Percentiles rank a stretch among this genome's conserved stretches.
Conservation (phyloP, 2,113 vertebrate genomes). For the Sus scrofa region DNA sequence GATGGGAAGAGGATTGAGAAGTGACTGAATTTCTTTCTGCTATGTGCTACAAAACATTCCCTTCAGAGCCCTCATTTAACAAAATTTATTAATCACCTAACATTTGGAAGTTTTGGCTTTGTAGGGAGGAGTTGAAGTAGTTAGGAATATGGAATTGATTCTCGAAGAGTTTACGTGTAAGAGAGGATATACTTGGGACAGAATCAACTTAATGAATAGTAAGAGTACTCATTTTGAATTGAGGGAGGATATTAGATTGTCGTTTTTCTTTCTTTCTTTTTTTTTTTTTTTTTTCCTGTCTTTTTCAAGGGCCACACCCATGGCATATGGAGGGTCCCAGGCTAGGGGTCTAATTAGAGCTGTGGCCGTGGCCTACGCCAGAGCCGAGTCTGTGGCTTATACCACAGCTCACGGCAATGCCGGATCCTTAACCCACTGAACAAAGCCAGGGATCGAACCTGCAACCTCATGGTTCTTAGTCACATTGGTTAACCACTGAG, state of each 20-base stretch:
- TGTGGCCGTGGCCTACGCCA: too few relatives aligned
- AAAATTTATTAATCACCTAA: background rate
- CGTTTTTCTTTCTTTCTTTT: slow-evolving; percentile 11
- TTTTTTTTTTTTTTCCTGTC: too few relatives aligned
- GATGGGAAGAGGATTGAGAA: background rate
- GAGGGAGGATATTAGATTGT: background rate
- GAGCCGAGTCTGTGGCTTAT: too few relatives aligned
- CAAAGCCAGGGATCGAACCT: too few relatives aligned
- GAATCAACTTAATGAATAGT: background rate
- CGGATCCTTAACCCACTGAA: too few relatives aligned
- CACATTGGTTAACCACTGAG: too few relatives aligned
- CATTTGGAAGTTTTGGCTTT: background rate
- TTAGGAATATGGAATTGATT: background rate
- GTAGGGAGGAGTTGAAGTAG: background rate
- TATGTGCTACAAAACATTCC: background rate
- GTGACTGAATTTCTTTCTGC: background rate
- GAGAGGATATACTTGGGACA: background rate
- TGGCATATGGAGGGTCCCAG: too few relatives aligned
- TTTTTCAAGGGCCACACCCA: too few relatives aligned
- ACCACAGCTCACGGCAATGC: too few relatives aligned
- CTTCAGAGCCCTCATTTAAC: background rate
- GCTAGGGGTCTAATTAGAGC: too few relatives aligned
- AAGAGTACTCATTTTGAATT: background rate
- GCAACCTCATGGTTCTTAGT: too few relatives aligned
- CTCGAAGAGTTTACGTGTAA: background rate